phyloP scores from a whole-genome alignment of 1,140 invertebrate species.

The Drosophila willistoni region DNA sequence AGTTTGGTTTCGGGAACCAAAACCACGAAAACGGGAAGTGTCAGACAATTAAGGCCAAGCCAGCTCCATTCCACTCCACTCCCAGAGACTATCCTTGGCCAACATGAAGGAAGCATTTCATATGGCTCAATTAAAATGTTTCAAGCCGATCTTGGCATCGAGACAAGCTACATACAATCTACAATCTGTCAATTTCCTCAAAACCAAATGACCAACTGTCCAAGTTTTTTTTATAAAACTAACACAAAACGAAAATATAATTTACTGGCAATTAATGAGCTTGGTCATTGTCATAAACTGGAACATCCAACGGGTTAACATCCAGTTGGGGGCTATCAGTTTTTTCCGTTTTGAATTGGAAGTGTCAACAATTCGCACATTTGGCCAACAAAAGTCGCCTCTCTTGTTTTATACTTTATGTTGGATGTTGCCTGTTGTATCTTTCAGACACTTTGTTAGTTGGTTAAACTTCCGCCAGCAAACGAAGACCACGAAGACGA shows the following conservation, averaged over 20 bases:
- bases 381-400: conserved; percentile 63
- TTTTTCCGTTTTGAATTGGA: conserved; percentile 20
- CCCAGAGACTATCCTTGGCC: conserved; percentile 6
- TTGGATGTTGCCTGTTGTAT: background rate
- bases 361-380: conserved; percentile 49
- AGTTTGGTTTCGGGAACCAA: conserved; percentile 36
- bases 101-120: conserved; percentile 62
- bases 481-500: conserved; percentile 6
- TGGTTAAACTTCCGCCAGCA: conserved; percentile 68
- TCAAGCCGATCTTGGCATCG: conserved; percentile 47
- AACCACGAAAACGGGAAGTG: conserved; percentile 74
- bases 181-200: conserved; percentile 49
- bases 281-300: conserved; percentile 66
- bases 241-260: conserved; percentile 29
- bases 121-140: conserved; percentile 69
- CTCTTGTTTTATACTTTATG: conserved; percentile 39
- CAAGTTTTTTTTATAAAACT: conserved; percentile 50
- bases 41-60: conserved; percentile 68
- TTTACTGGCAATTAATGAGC: conserved; percentile 55
- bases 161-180: conserved; percentile 23
- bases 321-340: conserved; percentile 35
- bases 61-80: conserved; percentile 19
- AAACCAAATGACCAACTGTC: conserved; percentile 75
- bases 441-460: conserved; percentile 66
- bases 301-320: conserved; percentile 45